Conservation (phyloP, 2,113 vertebrate species). For the Hippocampus barbouri region DNA sequence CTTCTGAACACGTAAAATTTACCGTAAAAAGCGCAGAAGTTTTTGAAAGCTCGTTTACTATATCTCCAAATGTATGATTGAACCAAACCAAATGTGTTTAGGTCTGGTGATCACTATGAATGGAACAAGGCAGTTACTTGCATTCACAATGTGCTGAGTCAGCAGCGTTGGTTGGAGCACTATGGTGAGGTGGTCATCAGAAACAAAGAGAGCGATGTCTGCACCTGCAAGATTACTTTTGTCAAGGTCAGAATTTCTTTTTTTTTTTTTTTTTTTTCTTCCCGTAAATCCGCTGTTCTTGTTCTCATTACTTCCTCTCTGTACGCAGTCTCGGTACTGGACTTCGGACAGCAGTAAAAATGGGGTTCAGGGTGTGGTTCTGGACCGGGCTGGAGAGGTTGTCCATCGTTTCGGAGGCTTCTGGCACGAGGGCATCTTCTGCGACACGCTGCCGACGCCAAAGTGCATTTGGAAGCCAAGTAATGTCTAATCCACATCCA, state of each 20-base stretch:
- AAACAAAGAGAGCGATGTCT: conserved; percentile 76
- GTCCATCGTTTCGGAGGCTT: conserved; percentile 85
- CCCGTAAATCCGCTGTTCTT: background rate
- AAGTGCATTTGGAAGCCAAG: conserved; percentile 91
- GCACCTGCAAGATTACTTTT: conserved; percentile 89
- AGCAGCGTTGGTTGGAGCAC: conserved; percentile 87
- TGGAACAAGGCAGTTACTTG: conserved; percentile 93
- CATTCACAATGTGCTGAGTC: conserved; percentile 90
- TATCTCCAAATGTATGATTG: background rate
- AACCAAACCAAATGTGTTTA: conserved; percentile 34
- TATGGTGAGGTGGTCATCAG: conserved; percentile 87
- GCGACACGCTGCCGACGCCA: conserved; percentile 72
- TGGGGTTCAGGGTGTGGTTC: conserved; percentile 84
- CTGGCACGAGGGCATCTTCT: conserved; percentile 89
- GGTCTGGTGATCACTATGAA: conserved; percentile 87
- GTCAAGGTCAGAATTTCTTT: conserved; percentile 74
- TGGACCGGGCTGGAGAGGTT: conserved; percentile 77
- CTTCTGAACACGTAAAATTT: too few species aligned
- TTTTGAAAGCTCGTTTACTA: background rate
- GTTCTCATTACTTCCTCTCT: background rate
- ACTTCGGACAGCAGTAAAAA: conserved; percentile 77
- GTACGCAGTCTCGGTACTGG: conserved; percentile 81
- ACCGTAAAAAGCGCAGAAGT: too few species aligned
- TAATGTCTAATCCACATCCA: conserved; percentile 56
- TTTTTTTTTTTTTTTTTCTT: background rate